Percentiles rank a stretch among this genome's conserved stretches.
phyloP scores from a whole-genome alignment of 2,797 vertebrate species.

The Meda fulgida region DNA sequence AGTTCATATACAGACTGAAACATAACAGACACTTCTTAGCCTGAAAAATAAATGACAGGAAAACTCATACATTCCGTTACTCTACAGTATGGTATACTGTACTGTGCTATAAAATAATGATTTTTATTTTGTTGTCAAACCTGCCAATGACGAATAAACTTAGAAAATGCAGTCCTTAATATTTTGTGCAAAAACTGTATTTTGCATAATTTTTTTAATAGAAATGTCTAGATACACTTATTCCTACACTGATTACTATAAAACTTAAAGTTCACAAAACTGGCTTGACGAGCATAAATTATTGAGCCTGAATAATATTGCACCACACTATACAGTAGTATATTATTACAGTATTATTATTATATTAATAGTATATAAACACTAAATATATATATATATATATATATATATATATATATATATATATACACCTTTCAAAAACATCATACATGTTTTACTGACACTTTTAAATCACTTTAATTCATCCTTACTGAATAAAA shows the following conservation, averaged over 20 bases:
- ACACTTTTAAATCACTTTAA: background rate
- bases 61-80: background rate
- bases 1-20: constrained; percentile 13
- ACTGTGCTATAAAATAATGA: background rate
- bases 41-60: background rate
- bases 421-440: no score
- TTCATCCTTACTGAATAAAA: background rate
- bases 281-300: background rate
- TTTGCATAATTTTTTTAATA: background rate
- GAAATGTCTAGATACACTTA: background rate
- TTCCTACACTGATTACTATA: background rate
- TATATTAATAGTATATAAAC: no score
- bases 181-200: background rate
- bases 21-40: background rate
- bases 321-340: no score
- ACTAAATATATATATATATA: no score
- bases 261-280: background rate
- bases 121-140: background rate
- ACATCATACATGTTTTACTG: background rate
- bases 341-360: no score
- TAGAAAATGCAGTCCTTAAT: background rate
- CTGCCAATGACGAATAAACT: background rate
- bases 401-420: no score
- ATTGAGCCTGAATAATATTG: background rate
- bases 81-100: background rate